These are phyloP conservation scores for Ecdyonurus torrentis DNA, from an alignment of 2,888 invertebrate genomes.

Conservation along the genomic window DNA sequence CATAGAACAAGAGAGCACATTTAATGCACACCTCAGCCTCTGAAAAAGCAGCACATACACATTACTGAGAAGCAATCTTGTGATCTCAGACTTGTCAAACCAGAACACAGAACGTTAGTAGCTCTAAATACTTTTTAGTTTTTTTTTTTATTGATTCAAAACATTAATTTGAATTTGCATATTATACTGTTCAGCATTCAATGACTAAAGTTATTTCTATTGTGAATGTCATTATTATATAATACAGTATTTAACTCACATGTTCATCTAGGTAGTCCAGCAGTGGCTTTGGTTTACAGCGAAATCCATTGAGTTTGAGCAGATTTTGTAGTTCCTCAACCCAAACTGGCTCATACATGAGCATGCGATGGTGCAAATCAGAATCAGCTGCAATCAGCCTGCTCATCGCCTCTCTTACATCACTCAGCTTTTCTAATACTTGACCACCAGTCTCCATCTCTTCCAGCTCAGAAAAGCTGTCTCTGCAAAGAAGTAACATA, in stretches of 20 bases:
- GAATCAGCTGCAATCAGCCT: constrained; percentile 23
- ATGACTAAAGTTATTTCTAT: no score
- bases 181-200: no score
- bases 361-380: constrained; percentile 27
- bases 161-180: no score
- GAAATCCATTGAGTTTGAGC: constrained; percentile 27
- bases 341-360: constrained; percentile 32
- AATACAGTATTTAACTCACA: constrained; percentile 18
- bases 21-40: no score
- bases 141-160: no score
- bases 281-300: constrained; percentile 26
- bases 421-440: constrained; percentile 3
- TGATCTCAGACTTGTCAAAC: no score
- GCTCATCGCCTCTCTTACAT: constrained; percentile 15
- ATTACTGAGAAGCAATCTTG: no score
- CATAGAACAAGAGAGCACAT: no score
- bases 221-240: no score
- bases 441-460: background rate
- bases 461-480: background rate
- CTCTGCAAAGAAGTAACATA: background rate
- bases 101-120: no score
- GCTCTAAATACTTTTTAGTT: no score
- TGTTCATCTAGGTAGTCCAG: constrained; percentile 34
- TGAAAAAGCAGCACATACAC: no score
- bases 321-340: constrained; percentile 26